These are phyloP conservation scores for Craseonycteris thonglongyai DNA, from an alignment of 2,113 vertebrate species.

Conservation along the genomic window DNA sequence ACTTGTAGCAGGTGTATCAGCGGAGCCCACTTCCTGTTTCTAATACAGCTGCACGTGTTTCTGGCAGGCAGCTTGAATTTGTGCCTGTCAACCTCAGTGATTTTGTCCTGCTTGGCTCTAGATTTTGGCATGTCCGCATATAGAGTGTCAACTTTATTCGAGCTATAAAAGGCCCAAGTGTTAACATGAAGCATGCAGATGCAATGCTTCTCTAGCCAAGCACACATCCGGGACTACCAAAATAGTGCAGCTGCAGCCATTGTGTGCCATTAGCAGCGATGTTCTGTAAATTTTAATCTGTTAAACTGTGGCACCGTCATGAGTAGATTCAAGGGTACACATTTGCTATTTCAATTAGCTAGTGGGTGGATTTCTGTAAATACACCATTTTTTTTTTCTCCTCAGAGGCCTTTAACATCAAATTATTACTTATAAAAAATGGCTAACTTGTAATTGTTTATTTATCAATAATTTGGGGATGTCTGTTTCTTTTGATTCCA, in stretches of 20 bases:
- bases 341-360: conserved; percentile 49
- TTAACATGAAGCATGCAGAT: conserved; percentile 43
- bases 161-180: conserved; percentile 33
- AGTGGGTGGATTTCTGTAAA: not conserved
- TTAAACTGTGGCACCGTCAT: not conserved
- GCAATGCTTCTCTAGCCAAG: not conserved
- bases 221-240: not conserved
- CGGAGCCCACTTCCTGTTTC: not conserved
- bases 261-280: not conserved
- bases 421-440: not conserved
- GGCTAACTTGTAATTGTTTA: not conserved
- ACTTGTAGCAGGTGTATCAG: not conserved
- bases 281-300: conserved; percentile 39
- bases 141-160: conserved; percentile 45
- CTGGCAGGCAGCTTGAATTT: not conserved
- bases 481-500: not conserved
- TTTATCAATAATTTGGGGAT: not conserved
- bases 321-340: conserved; percentile 32
- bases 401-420: not conserved
- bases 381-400: not conserved
- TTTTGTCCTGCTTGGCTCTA: conserved; percentile 48
- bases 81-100: not conserved
- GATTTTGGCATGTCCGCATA: conserved; percentile 9
- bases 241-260: conserved; percentile 22
- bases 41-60: not conserved